These are phyloP conservation scores for Danaus chrysippus DNA, from an alignment of 2,888 invertebrate genomes.

Conservation along the genomic window DNA sequence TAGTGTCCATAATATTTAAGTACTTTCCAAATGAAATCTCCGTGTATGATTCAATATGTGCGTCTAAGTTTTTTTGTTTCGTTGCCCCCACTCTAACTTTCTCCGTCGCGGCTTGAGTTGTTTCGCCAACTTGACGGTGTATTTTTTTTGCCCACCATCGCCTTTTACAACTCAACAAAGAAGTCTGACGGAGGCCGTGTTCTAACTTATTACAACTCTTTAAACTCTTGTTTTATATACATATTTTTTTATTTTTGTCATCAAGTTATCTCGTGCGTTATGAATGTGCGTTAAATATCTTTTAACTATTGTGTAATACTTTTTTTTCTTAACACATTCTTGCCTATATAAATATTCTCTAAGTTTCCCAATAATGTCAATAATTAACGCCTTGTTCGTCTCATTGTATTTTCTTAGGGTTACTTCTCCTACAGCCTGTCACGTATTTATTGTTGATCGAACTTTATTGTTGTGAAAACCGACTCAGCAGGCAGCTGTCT, in stretches of 20 bases:
- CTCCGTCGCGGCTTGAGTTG: conserved; percentile 19
- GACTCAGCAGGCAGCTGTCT: conserved; percentile 16
- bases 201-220: conserved; percentile 32
- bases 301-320: no score
- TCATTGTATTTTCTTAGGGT: background rate
- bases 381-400: conserved; percentile 7
- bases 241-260: conserved; percentile 27
- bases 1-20: conserved; percentile 1
- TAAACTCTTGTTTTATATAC: conserved; percentile 29
- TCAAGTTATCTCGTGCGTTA: conserved; percentile 19
- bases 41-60: conserved; percentile 18
- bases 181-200: conserved; percentile 28
- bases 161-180: conserved; percentile 31
- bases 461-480: conserved; percentile 21
- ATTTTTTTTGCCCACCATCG: conserved; percentile 26
- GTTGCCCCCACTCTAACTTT: conserved; percentile 24
- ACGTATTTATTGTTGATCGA: conserved; percentile 12
- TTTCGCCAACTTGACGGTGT: conserved; percentile 14
- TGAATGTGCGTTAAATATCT: background rate
- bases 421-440: no score
- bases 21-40: background rate
- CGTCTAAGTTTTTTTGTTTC: conserved; percentile 23
- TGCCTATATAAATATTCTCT: conserved; percentile 2
- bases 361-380: background rate
- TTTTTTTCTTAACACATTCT: background rate